Conservation (phyloP, 1,140 invertebrate genomes). For the Habropoda laboriosa region DNA sequence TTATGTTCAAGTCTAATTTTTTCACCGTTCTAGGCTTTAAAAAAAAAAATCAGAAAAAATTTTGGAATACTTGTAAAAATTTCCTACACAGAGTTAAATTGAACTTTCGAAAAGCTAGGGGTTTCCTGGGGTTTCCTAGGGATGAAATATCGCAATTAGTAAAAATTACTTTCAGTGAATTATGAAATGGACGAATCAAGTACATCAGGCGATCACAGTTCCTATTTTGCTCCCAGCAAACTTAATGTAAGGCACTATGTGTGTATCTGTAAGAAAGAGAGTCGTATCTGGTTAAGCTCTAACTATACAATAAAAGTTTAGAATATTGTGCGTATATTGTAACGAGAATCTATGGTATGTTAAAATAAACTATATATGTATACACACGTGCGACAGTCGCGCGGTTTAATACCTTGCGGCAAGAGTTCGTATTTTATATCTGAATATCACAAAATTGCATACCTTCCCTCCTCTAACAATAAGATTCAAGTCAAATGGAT, state of each 20-base stretch:
- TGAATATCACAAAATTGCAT: neutral
- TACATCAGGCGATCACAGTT: constrained; percentile 76
- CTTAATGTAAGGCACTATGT: constrained; percentile 57
- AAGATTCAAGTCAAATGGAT: too few species aligned
- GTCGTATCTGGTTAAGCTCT: constrained; percentile 55
- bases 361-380: constrained; percentile 49
- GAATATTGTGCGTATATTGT: constrained; percentile 45
- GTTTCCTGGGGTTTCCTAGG: too few species aligned
- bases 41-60: too few species aligned
- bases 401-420: constrained; percentile 9
- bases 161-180: too few species aligned
- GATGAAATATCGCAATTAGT: too few species aligned
- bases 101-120: too few species aligned
- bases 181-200: constrained; percentile 56
- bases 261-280: constrained; percentile 37
- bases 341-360: constrained; percentile 53
- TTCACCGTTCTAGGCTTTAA: too few species aligned
- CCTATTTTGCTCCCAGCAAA: constrained; percentile 70
- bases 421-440: constrained; percentile 42
- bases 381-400: constrained; percentile 34
- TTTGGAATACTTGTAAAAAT: too few species aligned
- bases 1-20: too few species aligned
- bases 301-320: constrained; percentile 56
- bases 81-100: too few species aligned
- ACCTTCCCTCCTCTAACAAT: neutral